phyloP scores from a whole-genome alignment of 2,113 vertebrate genomes.

The Athene noctua region DNA sequence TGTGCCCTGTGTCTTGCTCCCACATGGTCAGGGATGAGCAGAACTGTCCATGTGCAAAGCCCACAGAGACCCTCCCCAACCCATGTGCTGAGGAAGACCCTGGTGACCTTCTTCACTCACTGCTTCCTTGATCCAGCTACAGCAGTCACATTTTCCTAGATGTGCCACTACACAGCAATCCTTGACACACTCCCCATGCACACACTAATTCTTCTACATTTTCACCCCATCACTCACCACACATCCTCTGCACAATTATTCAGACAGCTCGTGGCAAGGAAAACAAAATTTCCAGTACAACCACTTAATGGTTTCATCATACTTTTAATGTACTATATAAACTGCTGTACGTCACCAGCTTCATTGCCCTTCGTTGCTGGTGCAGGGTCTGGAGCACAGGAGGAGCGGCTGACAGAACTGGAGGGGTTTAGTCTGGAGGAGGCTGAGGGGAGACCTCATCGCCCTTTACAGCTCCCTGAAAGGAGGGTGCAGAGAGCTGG shows the following conservation, averaged over 20 bases:
- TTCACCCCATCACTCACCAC: neutral
- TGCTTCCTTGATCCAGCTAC: neutral
- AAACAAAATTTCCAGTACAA: neutral
- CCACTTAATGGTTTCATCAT: neutral
- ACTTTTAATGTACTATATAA: neutral
- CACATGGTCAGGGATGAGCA: neutral
- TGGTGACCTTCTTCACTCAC: neutral
- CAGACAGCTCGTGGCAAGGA: neutral
- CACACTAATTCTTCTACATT: neutral
- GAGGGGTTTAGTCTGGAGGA: no score
- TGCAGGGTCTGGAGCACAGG: no score
- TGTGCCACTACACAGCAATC: neutral
- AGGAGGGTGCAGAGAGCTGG: no score
- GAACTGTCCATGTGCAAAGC: neutral
- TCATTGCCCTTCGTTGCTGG: no score
- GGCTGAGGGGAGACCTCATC: no score
- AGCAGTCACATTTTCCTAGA: neutral
- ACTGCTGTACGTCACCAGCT: neutral
- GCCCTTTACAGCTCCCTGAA: no score
- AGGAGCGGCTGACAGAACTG: no score
- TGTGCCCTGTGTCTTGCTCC: neutral
- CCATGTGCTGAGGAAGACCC: neutral
- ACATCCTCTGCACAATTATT: neutral
- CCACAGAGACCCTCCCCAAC: neutral
- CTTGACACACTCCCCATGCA: accelerated